Base-by-base conservation (phyloP, 1,140 invertebrate species). In the Sitobion miscanthi region DNA sequence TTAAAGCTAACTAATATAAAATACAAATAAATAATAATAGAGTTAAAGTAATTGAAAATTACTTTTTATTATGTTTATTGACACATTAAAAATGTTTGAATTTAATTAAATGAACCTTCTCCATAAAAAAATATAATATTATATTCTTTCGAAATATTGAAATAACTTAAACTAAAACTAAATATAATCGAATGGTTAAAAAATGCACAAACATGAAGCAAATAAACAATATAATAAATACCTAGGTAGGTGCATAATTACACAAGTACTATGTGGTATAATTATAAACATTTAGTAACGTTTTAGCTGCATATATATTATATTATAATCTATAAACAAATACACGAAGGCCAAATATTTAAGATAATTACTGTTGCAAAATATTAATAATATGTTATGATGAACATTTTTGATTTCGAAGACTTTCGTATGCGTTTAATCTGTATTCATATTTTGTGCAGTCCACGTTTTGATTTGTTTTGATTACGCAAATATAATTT, bases 11-110 rank as follows among this genome's bases (percentile, higher is more conserved):
- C 62, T n/a, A 77, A n/a, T 30, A 14, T 4, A 77, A 77, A 42
- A 77, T 77, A n/a, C 30, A 77, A 77, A 77, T 77, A 77, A 77
- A 77, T n/a, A 77, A 77, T n/a, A 77, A 69, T 69, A n/a, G 17
- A 69, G 30, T 69, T 17, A n/a, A n/a, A 69, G 62, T 69, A 69
- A 77, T 77, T n/a, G 62, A 77, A 77, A 77, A 77, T 77, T 77
- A 77, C 62, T 77, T 77, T 77, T 77, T 77, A 77, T 77, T 35
- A 20, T 77, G 62, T 35, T 35, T n/a, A 77, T 69, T 77, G 62
- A 77, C 62, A 77, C 62, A 77, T 77, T 77, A 77, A 77, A 77
- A 77, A 17, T 77, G n/a, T 17, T 17, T 17, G 3, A 77, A 77
- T n/a, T 69, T 35, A 77, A 77, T 77, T 77, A 77, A 77, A n/a